Base-by-base conservation (phyloP, 2,888 invertebrate species). In the Diabrotica balteata region DNA sequence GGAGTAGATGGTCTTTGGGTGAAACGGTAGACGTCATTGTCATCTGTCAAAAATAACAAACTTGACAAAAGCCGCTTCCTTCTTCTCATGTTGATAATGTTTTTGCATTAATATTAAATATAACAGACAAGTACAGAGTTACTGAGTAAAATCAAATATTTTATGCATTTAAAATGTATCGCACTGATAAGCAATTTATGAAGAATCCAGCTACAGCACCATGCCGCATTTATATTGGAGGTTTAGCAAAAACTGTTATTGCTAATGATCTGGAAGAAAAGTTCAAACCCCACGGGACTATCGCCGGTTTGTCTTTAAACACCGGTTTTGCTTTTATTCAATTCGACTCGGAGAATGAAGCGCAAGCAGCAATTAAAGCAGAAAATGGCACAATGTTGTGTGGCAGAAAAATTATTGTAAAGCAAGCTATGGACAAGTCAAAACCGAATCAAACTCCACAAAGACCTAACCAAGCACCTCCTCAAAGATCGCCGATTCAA, bases 261-360 rank as follows among this genome's bases (percentile, higher is more conserved):
- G 87, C 88, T 61, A 84, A 86, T 64, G 89, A 90, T 75, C 80
- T 96, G 11, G 93, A 93, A 75, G 90, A 91, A 50, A 91, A 92
- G 79, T 95, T 95, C 79, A 86, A 87, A 70, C 86, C 87, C 45
- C 93, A 92, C 80, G 96, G 95, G 0, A 87, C 87, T 69, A 89
- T 94, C 53, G 78, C 87, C 69, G 93, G 92, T 2, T 88, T 93
- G 0, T 81, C 90, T n/a, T 85, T 92, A 22, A 93, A 93, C 76
- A 87, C 90, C 73, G 92, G 93, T 61, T 96, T 94, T 83, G 95
- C 93, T 17, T 96, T 96, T 83, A 91, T 96, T 4, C 96, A 96
- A 80, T 96, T 90, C 82, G 92, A 92, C 69, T 87, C 87, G 32
- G 94, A 94, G 75, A 84, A 87, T 4, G 88, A 91, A 76, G 96